Evolutionary conservation across 1,140 invertebrate species (phyloP), one percentile per base, ranked within the genome.

Genomic region (Colletes latitarsis): DNA sequence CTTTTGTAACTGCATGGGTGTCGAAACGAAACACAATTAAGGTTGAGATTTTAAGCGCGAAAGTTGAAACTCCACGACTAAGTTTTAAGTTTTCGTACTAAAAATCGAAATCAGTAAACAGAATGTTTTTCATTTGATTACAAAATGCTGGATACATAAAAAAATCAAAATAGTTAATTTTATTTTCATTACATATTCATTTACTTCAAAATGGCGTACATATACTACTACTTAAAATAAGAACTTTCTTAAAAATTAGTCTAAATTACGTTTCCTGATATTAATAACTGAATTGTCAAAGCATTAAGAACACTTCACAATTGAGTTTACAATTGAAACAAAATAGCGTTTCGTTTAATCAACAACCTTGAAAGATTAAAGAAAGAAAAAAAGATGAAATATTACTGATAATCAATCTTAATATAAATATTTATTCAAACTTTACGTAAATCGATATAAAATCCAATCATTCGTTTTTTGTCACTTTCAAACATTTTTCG

Each of bases 371-470:
- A 30, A 30, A 30, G 30, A 30, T 30, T 30, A 30, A 30, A 30
- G 2, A 30, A 30, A 30, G 30, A 30, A 30, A 30, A 30, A 30
- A 62, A 70, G 62, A 52, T 14, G 10, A 17, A 49, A 49, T 49
- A 1, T 60, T 74, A 39, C 5, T 14, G 46, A 57, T 43, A 30
- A 62, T 52, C 19, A 53, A 66, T 67, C 2, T 21, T n/a, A 53
- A 67, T 52, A 49, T 68, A 52, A 75, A 67, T 62, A 30, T 57
- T 75, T 81, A 52, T 75, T 75, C 3, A 6, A 78, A 71, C 21
- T 63, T 15, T 19, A 71, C 63, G 53, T 53, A 78, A 63, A 63
- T 6, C 8, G 70, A 76, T 68, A 30, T 77, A 77, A 77, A 69
- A 49, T 49, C 43, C 6, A 15, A n/a, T 68, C 3, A 49, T 8